Evolutionary conservation across 2,113 vertebrate genomes (phyloP).

Genomic region (Sebastes schlegelii): DNA sequence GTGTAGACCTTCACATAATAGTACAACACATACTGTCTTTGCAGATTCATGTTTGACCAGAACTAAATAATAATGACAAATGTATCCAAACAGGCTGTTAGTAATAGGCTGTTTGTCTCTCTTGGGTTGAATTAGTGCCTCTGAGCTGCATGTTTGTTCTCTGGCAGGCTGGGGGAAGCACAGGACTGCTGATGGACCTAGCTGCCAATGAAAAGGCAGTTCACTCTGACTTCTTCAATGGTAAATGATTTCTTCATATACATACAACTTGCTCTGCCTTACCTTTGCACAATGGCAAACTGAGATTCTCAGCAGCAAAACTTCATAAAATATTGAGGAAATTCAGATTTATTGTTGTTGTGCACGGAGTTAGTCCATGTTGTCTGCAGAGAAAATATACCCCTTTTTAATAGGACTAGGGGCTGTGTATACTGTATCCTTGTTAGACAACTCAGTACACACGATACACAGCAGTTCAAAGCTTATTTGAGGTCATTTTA

Average conservation of each 20-base stretch:
- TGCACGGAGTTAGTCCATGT: neutral
- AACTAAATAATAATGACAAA: neutral
- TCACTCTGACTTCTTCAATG: conserved; percentile 92
- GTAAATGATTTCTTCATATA: conserved; percentile 74
- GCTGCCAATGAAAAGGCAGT: conserved; percentile 92
- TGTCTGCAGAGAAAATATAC: neutral
- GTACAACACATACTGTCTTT: neutral
- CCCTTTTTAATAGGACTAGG: neutral
- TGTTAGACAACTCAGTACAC: neutral
- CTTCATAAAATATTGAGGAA: neutral
- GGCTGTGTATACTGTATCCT: neutral
- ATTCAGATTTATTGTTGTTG: neutral
- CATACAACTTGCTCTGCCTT: neutral
- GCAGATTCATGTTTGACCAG: neutral
- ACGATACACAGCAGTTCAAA: neutral
- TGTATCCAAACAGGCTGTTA: neutral
- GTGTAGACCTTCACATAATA: neutral
- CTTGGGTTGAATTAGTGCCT: conserved; percentile 1
- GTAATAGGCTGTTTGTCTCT: neutral
- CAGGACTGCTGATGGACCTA: conserved; percentile 92
- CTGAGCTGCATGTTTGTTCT: conserved; percentile 65
- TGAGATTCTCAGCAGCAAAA: neutral
- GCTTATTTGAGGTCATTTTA: neutral
- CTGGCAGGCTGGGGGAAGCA: conserved; percentile 92
- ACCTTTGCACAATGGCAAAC: neutral